Percentiles rank a stretch among this genome's conserved stretches.
phyloP scores from a whole-genome alignment of 2,888 invertebrate genomes.

The Drosophila mulleri region DNA sequence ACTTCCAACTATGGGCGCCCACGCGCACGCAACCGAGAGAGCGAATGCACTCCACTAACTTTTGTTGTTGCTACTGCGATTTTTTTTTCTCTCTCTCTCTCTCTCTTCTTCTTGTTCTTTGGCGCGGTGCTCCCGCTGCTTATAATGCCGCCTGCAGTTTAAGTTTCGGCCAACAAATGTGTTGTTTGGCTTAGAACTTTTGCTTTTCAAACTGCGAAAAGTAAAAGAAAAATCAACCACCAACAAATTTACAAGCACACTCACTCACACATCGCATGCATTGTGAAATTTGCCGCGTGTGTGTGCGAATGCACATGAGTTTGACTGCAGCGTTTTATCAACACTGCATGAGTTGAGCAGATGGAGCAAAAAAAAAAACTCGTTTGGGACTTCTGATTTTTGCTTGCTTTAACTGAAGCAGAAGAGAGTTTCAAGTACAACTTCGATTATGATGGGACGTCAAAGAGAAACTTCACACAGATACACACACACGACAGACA shows the following conservation, averaged over 20 bases:
- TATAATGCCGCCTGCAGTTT: conserved; percentile 53
- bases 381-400: conserved; percentile 63
- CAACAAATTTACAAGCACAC: conserved; percentile 37
- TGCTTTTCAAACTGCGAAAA: conserved; percentile 60
- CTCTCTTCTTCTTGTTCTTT: conserved; percentile 12
- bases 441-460: conserved; percentile 44
- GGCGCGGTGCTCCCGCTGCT: conserved; percentile 20
- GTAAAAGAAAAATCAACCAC: conserved; percentile 61
- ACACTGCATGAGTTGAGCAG: conserved; percentile 38
- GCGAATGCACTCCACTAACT: conserved; percentile 28
- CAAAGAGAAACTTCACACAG: conserved; percentile 27
- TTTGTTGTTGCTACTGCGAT: conserved; percentile 23
- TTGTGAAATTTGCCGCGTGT: conserved; percentile 46
- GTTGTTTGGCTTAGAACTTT: conserved; percentile 67
- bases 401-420: conserved; percentile 25
- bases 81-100: no score
- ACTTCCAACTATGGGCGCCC: conserved; percentile 49
- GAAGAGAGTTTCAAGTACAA: conserved; percentile 42
- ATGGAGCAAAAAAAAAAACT: conserved; percentile 46
- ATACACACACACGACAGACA: conserved; percentile 6
- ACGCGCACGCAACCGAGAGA: conserved; percentile 28
- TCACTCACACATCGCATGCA: conserved; percentile 35
- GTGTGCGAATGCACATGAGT: conserved; percentile 13
- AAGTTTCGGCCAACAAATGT: conserved; percentile 47
- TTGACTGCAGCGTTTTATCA: conserved; percentile 46